Conservation (phyloP, 1,140 invertebrate species). For the Papilio dardanus region DNA sequence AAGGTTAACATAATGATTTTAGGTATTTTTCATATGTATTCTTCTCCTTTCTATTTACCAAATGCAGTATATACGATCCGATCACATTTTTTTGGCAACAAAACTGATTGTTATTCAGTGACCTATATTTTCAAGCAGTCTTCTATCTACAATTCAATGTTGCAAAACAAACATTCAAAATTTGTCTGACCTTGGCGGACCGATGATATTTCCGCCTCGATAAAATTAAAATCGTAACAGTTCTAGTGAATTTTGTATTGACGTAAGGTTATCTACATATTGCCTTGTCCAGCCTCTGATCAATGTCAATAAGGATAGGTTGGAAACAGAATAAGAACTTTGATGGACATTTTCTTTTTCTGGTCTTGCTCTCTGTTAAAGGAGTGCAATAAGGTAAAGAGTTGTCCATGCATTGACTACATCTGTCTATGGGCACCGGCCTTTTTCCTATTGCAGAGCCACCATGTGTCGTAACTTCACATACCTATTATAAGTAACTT, state of each 20-base stretch:
- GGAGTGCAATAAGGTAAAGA: no score
- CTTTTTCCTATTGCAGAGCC: no score
- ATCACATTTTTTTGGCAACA: background rate
- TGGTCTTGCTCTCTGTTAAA: no score
- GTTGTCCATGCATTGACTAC: no score
- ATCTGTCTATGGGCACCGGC: no score
- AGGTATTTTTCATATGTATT: background rate
- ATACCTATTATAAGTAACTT: no score
- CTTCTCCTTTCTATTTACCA: background rate
- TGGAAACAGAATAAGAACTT: no score
- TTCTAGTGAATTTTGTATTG: background rate
- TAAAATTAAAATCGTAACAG: slow-evolving; percentile 17
- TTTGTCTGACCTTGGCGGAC: slow-evolving; percentile 19
- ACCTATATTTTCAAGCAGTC: slow-evolving; percentile 24
- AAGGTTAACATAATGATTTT: background rate
- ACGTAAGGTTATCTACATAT: background rate
- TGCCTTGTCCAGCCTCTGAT: no score
- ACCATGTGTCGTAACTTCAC: no score
- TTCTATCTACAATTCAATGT: slow-evolving; percentile 25
- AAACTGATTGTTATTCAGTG: slow-evolving; percentile 21
- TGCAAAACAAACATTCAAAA: slow-evolving; percentile 31
- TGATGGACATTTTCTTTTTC: no score
- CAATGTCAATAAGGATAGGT: no score
- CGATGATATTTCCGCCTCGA: background rate
- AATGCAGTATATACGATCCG: background rate